phyloP scores from a whole-genome alignment of 2,888 invertebrate species.

The Dasysyrphus tricinctus region DNA sequence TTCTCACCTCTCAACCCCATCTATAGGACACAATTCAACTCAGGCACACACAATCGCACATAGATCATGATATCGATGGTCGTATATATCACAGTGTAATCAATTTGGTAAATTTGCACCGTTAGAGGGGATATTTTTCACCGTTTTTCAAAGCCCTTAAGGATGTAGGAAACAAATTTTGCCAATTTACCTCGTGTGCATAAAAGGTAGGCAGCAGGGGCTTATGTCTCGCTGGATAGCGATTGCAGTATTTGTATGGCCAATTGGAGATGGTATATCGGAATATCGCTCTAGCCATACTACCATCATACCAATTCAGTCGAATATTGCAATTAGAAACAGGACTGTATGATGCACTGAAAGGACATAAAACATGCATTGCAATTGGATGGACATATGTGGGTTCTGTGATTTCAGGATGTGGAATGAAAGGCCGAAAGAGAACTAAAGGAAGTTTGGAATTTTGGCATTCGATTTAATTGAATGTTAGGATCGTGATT shows the following conservation, averaged over 20 bases:
- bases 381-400: conserved; percentile 19
- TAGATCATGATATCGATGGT: background rate
- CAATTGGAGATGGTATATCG: conserved; percentile 34
- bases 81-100: conserved; percentile 39
- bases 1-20: background rate
- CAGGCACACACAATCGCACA: background rate
- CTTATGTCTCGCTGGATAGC: background rate
- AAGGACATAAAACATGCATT: conserved; percentile 67
- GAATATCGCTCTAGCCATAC: conserved; percentile 14
- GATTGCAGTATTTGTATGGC: conserved; percentile 18
- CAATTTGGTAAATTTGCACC: conserved; percentile 59
- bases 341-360: conserved; percentile 56
- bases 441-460: background rate
- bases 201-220: background rate
- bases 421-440: too few species aligned
- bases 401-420: background rate
- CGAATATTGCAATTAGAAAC: conserved; percentile 58
- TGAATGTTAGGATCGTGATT: conserved; percentile 47
- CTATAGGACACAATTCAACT: background rate
- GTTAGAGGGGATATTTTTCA: conserved; percentile 48
- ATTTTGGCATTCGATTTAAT: conserved; percentile 41
- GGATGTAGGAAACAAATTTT: conserved; percentile 34
- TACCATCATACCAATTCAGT: conserved; percentile 35
- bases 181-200: conserved; percentile 38
- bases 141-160: conserved; percentile 46